Conservation (phyloP, 2,113 vertebrate species). For the Morone chrysops region DNA sequence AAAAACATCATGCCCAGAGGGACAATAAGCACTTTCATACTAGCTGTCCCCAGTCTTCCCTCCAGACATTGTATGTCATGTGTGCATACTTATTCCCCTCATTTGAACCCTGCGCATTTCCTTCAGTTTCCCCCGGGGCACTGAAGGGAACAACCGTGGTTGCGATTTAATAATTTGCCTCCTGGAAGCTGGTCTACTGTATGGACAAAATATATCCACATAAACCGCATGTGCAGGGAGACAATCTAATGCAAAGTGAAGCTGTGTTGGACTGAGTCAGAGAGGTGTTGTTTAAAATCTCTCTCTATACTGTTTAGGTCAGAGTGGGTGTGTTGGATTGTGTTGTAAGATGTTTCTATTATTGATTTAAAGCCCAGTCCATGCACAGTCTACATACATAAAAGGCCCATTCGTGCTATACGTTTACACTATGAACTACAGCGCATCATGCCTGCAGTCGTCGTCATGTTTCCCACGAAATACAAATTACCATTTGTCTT, state of each 20-base stretch:
- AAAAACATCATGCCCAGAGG: conserved; percentile 55
- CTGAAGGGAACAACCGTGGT: background rate
- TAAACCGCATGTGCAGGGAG: conserved; percentile 17
- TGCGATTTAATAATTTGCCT: conserved; percentile 32
- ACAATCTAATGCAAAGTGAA: conserved; percentile 12
- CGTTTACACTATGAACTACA: background rate
- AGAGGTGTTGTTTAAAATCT: conserved; percentile 35
- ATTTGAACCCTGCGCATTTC: conserved; percentile 48
- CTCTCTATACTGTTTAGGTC: background rate
- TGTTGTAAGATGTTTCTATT: background rate
- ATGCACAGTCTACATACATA: background rate
- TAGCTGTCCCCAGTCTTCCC: conserved; percentile 52
- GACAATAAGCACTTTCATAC: conserved; percentile 49
- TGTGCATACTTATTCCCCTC: conserved; percentile 56
- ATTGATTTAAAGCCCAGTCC: background rate
- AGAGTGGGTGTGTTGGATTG: background rate
- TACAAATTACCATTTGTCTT: background rate
- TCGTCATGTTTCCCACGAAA: background rate
- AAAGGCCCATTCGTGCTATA: background rate
- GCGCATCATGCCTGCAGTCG: background rate
- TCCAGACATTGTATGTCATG: conserved; percentile 63
- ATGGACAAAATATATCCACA: conserved; percentile 14
- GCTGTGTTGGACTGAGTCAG: background rate
- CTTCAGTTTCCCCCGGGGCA: conserved; percentile 36
- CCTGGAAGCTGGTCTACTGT: conserved; percentile 1